phyloP scores from a whole-genome alignment of 2,888 invertebrate species.

The Hipparchia sbordonii region DNA sequence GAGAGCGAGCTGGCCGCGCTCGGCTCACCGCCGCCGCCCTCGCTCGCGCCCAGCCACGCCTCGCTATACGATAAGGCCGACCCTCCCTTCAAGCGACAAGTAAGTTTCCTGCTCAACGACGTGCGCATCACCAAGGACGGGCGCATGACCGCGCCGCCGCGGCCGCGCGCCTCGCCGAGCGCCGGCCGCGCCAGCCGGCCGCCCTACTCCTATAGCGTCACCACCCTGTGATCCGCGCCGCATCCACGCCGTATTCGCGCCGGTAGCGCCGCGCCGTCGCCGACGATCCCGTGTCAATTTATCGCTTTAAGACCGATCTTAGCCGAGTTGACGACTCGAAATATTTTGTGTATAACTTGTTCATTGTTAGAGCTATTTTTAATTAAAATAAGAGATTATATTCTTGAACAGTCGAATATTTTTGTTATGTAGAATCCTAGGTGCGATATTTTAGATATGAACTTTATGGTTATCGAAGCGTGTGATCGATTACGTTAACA shows the following conservation, averaged over 20 bases:
- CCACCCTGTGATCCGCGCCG: conserved; percentile 61
- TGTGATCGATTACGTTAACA: conserved; percentile 72
- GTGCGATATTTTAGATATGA: conserved; percentile 73
- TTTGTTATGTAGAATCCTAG: conserved; percentile 80
- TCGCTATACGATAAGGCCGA: conserved; percentile 85
- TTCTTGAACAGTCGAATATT: conserved; percentile 79
- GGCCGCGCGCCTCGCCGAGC: conserved; percentile 50
- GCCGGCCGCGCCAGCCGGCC: conserved; percentile 45
- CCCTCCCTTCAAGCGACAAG: conserved; percentile 89
- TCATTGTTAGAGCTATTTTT: conserved; percentile 81
- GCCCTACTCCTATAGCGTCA: conserved; percentile 63
- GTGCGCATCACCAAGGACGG: conserved; percentile 90
- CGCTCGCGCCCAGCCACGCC: conserved; percentile 80
- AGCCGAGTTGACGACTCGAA: conserved; percentile 72
- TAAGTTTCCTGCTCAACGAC: conserved; percentile 93
- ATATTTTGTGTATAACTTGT: conserved; percentile 77
- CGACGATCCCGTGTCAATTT: conserved; percentile 74
- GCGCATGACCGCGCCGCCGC: conserved; percentile 73
- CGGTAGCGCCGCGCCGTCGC: conserved; percentile 48
- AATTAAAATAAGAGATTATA: conserved; percentile 77
- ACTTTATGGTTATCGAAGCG: conserved; percentile 70
- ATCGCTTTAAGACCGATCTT: conserved; percentile 78
- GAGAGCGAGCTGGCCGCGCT: conserved; percentile 87
- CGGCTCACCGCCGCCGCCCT: conserved; percentile 79
- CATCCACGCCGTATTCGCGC: conserved; percentile 31